Percentiles rank a stretch among this genome's conserved stretches.
Conservation (phyloP, 37 sponge, comb jelly and placozoan species). For the Chondrilla cf. caribensis region DNA sequence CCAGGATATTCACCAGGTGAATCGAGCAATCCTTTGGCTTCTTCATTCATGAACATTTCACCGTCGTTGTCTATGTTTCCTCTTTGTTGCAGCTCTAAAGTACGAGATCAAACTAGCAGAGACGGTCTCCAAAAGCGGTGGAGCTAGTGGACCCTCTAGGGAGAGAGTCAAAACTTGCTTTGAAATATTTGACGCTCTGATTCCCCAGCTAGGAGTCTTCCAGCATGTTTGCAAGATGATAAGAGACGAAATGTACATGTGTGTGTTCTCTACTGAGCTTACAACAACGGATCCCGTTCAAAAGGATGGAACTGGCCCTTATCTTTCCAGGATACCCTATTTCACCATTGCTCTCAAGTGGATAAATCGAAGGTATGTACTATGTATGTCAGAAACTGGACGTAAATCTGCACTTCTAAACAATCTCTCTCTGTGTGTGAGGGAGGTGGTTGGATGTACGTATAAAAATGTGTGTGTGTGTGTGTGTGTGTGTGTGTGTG, state of each 20-base stretch:
- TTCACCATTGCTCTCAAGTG: conserved; percentile 41
- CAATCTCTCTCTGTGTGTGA: not conserved
- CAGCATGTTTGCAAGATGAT: conserved; percentile 59
- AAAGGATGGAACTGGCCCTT: not conserved
- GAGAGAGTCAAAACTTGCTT: conserved; percentile 48
- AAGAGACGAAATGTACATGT: conserved; percentile 59
- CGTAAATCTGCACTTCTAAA: not conserved
- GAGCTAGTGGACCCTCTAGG: not conserved
- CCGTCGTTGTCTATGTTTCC: not conserved
- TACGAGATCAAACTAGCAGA: conserved; percentile 62
- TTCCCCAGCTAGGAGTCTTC: conserved; percentile 73
- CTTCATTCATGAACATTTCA: not conserved
- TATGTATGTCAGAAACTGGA: too few relatives aligned
- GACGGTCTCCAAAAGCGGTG: not conserved
- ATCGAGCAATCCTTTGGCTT: not conserved
- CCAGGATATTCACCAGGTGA: conserved; percentile 69
- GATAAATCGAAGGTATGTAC: conserved; percentile 34
- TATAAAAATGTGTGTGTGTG: not conserved
- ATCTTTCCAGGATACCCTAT: conserved; percentile 35
- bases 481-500: too few relatives aligned
- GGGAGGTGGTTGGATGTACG: not conserved
- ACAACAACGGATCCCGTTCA: not conserved
- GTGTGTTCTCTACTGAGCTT: conserved; percentile 20
- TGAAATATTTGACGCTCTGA: conserved; percentile 62
- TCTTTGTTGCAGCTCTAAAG: conserved; percentile 33